Evolutionary conservation across 64 coral and sea anemone genomes (phyloP), one percentile per base, ranked within the genome.

Genomic region (Actinia equina): DNA sequence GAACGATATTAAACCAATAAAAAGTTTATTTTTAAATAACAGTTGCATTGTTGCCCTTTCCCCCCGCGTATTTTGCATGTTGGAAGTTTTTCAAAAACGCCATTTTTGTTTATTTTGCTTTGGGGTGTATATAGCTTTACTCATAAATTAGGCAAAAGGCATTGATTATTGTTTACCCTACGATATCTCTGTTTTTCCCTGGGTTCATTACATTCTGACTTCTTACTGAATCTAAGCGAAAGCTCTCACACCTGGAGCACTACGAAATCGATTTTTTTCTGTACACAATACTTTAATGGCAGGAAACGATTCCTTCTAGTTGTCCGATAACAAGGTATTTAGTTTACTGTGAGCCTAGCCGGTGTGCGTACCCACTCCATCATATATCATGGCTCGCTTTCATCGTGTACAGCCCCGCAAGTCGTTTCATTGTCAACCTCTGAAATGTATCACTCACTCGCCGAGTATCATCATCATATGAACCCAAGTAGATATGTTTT

Each of bases 381-480:
- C 43, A 81, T 11, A 13, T 52, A 37, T 37, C 22, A 52, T 7
- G 4, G 17, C 78, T 81, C n/a, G 78, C 27, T 81, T 74, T 74
- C 69, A 74, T 74, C 69, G 69, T 74, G 69, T 53, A 46, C 20
- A 17, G 18, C 53, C 80, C 80, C 44, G 80, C 80, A 49, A 52
- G 80, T 19, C 80, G 83, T 41, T 61, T 85, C 30, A 18, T 63
- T 60, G 30, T 60, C 27, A 58, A 42, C 41, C 30, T 12, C 51
- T 85, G 83, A 58, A 85, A 63, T 60, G 83, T 85, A 85, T 85
- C 83, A 85, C 44, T 82, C 80, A 82, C 22, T 25, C 2, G 69
- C n/a, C 23, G 69, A 74, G 69, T 74, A 74, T 74, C 69, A 74
- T 74, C 26, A 74, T 74, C 26, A 13, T 74, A 74, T 41, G 69